phyloP scores from a whole-genome alignment of 2,797 vertebrate genomes.

The Eulemur albifrons region DNA sequence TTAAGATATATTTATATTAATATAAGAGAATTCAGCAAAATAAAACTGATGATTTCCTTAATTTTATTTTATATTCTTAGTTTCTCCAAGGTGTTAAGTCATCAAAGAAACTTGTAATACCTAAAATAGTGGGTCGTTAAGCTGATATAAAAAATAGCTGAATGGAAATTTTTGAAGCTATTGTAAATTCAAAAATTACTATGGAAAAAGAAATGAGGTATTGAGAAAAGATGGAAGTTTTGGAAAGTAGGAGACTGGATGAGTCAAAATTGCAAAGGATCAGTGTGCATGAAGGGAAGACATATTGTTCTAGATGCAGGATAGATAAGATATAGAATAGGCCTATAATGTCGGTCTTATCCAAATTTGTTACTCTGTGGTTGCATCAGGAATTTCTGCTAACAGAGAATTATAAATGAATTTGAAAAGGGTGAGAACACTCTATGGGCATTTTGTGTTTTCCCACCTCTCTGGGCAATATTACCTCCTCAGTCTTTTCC shows the following conservation, averaged over 20 bases:
- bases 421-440: background rate
- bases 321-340: background rate
- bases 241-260: background rate
- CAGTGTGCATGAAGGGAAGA: background rate
- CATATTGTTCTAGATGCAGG: background rate
- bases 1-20: slow-evolving; percentile 20
- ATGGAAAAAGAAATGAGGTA: background rate
- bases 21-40: background rate
- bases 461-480: background rate
- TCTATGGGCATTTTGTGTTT: background rate
- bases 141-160: background rate
- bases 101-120: background rate
- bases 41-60: background rate
- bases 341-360: background rate
- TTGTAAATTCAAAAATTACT: background rate
- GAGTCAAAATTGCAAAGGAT: background rate
- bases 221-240: background rate
- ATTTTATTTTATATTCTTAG: background rate
- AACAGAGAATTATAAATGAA: background rate
- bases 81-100: background rate
- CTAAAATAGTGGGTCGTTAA: background rate
- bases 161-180: background rate
- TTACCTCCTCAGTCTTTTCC: background rate
- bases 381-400: background rate
- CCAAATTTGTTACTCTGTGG: background rate